Evolutionary conservation across 2,888 invertebrate species (phyloP).

Genomic region (Oligia fasciuncula): DNA sequence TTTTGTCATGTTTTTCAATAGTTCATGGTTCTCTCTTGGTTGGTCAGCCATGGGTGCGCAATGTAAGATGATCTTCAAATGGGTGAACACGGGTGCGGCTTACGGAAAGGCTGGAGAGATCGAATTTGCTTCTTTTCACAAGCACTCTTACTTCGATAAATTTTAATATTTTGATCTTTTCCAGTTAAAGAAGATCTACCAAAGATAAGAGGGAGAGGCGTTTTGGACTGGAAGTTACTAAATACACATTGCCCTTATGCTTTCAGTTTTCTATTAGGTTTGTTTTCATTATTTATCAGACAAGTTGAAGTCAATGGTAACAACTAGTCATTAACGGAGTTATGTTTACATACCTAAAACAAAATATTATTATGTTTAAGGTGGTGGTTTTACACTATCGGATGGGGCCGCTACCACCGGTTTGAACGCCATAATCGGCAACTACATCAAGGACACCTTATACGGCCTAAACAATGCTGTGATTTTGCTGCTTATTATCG

Average conservation of each 20-base stretch:
- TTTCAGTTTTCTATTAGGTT: slow-evolving; percentile 82
- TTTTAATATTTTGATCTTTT: slow-evolving; percentile 44
- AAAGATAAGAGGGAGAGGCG: slow-evolving; percentile 68
- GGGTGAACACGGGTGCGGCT: background rate
- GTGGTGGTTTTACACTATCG: slow-evolving; percentile 81
- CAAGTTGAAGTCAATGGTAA: background rate
- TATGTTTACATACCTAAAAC: too few relatives aligned
- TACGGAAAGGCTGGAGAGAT: background rate
- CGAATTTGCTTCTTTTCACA: background rate
- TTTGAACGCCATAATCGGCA: slow-evolving; percentile 76
- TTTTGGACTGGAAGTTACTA: slow-evolving; percentile 74
- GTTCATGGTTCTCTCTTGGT: background rate
- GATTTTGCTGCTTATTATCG: slow-evolving; percentile 72
- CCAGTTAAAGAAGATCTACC: slow-evolving; percentile 78
- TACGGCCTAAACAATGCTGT: fast-evolving
- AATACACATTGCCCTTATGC: slow-evolving; percentile 79
- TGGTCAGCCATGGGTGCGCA: background rate
- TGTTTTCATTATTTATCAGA: slow-evolving; percentile 8
- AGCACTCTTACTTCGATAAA: too few relatives aligned
- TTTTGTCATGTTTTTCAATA: background rate
- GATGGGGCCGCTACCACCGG: slow-evolving; percentile 73
- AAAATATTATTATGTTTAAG: slow-evolving; percentile 61
- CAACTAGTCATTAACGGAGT: too few relatives aligned
- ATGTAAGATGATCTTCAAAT: background rate
- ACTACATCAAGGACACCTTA: background rate